A percentile compares a stretch with the other conserved stretches of the same genome.
Conservation (phyloP, 2,113 vertebrate genomes). For the Solea senegalensis region DNA sequence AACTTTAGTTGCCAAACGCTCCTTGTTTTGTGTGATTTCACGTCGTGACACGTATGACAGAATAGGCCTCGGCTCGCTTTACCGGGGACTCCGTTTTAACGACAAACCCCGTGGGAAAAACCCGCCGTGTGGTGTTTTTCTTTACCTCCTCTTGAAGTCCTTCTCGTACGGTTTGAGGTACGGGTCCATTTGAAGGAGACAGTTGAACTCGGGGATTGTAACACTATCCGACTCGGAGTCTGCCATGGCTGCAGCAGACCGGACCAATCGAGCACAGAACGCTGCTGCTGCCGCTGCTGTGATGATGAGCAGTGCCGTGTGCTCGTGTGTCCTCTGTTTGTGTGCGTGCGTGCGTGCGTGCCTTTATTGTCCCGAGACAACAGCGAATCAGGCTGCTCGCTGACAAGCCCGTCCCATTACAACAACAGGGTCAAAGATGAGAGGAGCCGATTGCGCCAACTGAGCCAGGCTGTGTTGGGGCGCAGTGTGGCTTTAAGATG, state of each 20-base stretch:
- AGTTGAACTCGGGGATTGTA: constrained; percentile 73
- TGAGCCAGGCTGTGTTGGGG: neutral
- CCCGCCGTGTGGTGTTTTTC: neutral
- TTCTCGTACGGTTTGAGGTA: constrained; percentile 75
- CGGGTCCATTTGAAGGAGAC: constrained; percentile 80
- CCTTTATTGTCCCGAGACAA: constrained; percentile 16
- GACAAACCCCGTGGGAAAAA: neutral
- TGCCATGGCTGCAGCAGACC: constrained; percentile 76
- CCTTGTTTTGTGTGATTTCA: constrained; percentile 1
- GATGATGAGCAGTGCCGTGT: neutral
- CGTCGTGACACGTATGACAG: neutral
- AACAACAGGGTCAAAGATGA: neutral
- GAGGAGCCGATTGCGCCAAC: constrained; percentile 4
- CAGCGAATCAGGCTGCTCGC: constrained; percentile 30
- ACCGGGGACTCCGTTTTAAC: constrained; percentile 4
- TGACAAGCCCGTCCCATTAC: constrained; percentile 51
- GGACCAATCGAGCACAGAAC: constrained; percentile 76
- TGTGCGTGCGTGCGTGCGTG: neutral
- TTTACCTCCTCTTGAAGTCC: constrained; percentile 85
- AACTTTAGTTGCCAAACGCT: neutral
- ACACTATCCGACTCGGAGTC: constrained; percentile 68
- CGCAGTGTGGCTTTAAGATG: constrained; percentile 66
- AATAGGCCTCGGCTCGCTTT: constrained; percentile 3
- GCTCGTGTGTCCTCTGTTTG: too few species aligned
- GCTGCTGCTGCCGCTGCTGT: constrained; percentile 10